Base-by-base conservation (phyloP, 2,888 invertebrate species). In the Cephus spinipes region DNA sequence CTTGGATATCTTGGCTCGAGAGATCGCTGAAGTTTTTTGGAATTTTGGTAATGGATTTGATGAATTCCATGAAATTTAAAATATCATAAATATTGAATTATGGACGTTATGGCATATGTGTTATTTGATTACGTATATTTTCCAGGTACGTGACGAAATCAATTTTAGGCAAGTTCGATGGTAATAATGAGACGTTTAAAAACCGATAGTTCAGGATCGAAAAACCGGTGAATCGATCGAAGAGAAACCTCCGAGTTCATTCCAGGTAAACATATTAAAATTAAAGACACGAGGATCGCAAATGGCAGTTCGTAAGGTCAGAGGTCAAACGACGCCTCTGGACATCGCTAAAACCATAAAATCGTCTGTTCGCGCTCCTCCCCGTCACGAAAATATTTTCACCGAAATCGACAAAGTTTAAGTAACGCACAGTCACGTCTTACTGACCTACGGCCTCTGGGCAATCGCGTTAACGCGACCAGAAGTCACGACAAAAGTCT, bases 181-280 rank as follows among this genome's bases (percentile, higher is more conserved):
- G 55, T 23, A 55, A 55, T 55, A 55, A 55, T 55, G 55, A 23
- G 9, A 55, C 23, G 6, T 55, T 55, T 15, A 40, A 40, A 15
- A 23, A 23, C 1, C 23, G 55, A 55, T 55, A 15, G 55, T 23
- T 55, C 15, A 55, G 9, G 23, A 55, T 23, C 55, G 1, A 55
- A 55, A 33, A 71, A 71, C 12, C 32, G 71, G 31, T 31, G 32
- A 71, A 71, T 71, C 71, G 71, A 33, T 71, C 31, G 71, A 71
- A 23, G 71, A 71, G 71, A 71, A 71, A 71, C 31, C 23, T 23
- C 31, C 31, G 15, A 31, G 71, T 71, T 71, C 71, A 33, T 15
- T 15, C 31, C 23, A 55, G 71, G 71, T 71, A 71, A 71, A 71
- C 71, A 71, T n/a, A 71, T 71, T 71, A 71, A 71, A 71, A 71